Base-by-base conservation (phyloP, 1,140 invertebrate genomes). In the Zaprionus inermis region DNA sequence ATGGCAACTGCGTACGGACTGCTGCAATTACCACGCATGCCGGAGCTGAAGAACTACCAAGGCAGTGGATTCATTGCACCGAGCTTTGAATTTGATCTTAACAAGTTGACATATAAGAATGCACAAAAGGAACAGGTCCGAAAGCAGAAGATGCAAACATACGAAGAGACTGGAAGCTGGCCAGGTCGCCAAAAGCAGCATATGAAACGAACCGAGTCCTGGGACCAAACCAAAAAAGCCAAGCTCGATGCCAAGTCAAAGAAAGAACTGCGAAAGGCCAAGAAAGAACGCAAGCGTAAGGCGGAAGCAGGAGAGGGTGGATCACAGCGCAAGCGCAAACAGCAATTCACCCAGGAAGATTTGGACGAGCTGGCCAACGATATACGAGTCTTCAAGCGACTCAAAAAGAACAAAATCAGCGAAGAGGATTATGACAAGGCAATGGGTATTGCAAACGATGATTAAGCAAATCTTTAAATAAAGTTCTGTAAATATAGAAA, bases 21-120 rank as follows among this genome's bases (percentile, higher is more conserved):
- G 3, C 86, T 99, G 10, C 96, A 96, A 90, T 93, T 99, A 76
- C 98, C 98, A 0, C 95, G 96, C 91, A 99, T 99, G 98, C 98
- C 98, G 0, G 98, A 99, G 93, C 92, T 98, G 0, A 97, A 96
- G 90, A 94, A 95, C 38, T 94, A 94, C 66, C 94, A 95, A 78
- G 92, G 94, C 1, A 92, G 93, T 9, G 95, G 94, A 75, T 98
- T 98, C 91, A 74, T 93, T 12, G 93, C 94, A 12, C 93, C 94
- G 0, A 93, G 94, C 12, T 91, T 93, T 55, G 73, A 92, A 18
- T 93, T 97, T 20, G 96, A 99, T 92, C 92, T 96, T 5, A 96
- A 97, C 84, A 93, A 92, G 16, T 96, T 99, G 74, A 93, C 95
- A 16, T 99, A 97, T 89, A 96, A 94, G 92, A 96, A 98, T 90